phyloP scores from a whole-genome alignment of 2,888 invertebrate genomes.

The Monochamus alternatus region DNA sequence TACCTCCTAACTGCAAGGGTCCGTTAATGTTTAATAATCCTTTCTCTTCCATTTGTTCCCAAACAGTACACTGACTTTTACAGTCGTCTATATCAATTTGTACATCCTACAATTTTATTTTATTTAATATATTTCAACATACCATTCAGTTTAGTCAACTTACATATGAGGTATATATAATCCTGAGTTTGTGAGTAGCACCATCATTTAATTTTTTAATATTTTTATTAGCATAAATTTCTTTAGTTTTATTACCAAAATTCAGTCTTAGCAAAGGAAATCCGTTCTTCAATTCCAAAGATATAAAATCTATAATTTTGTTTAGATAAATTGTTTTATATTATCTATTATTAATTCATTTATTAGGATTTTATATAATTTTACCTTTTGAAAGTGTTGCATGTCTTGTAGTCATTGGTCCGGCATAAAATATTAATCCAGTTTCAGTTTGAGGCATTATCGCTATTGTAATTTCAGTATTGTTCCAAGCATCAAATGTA shows the following conservation, averaged over 20 bases:
- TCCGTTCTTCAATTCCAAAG: constrained; percentile 89
- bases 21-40: constrained; percentile 80
- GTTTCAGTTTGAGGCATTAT: constrained; percentile 84
- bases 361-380: constrained; percentile 3
- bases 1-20: constrained; percentile 90
- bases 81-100: constrained; percentile 68
- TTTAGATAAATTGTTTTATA: too few relatives aligned
- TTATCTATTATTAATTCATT: too few relatives aligned
- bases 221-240: constrained; percentile 75
- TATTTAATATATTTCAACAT: too few relatives aligned
- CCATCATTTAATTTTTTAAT: constrained; percentile 85
- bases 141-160: constrained; percentile 36
- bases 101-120: constrained; percentile 18
- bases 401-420: constrained; percentile 78
- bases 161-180: constrained; percentile 75
- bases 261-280: constrained; percentile 87
- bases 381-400: constrained; percentile 79
- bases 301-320: constrained; percentile 84
- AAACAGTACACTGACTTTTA: constrained; percentile 65
- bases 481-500: constrained; percentile 88
- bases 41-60: constrained; percentile 58
- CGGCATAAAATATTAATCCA: constrained; percentile 93
- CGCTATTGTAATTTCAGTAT: constrained; percentile 86
- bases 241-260: constrained; percentile 88
- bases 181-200: constrained; percentile 89